Evolutionary conservation across 2,797 vertebrate genomes (phyloP).

Genomic region (Coregonus suidteri): DNA sequence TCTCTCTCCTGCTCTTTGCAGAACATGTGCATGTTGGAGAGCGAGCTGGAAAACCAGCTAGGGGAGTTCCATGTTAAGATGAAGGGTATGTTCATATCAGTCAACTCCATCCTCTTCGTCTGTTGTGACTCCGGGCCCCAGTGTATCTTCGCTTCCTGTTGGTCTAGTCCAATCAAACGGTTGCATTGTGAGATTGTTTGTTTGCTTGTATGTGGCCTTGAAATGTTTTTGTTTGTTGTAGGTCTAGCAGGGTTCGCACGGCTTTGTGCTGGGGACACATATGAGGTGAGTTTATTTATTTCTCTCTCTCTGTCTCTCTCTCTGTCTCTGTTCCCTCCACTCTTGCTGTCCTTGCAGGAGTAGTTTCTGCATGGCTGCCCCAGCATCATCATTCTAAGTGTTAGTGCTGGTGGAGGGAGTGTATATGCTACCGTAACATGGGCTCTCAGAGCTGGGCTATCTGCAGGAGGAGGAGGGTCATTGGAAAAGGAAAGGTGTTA

Average conservation of each 20-base stretch:
- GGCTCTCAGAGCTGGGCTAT: not conserved
- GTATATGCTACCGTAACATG: not conserved
- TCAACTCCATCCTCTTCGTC: not conserved
- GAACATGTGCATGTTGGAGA: constrained; percentile 96
- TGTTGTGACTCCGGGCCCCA: no score
- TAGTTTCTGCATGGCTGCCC: no score
- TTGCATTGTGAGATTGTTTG: not conserved
- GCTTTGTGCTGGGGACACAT: constrained; percentile 94
- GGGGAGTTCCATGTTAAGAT: constrained; percentile 94
- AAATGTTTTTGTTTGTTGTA: constrained; percentile 68
- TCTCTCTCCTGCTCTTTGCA: constrained; percentile 44
- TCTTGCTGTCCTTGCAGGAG: not conserved
- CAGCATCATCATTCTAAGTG: no score
- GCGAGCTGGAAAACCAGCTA: constrained; percentile 90
- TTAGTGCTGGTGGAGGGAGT: not conserved
- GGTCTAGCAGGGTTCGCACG: constrained; percentile 94
- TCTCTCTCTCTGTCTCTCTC: no score
- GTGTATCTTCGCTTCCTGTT: no score
- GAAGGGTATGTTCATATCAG: constrained; percentile 74
- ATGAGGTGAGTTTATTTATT: constrained; percentile 82
- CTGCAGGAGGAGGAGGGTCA: not conserved
- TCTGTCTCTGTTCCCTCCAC: not conserved
- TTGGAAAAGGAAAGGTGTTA: not conserved
- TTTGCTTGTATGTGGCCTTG: not conserved
- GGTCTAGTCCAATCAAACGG: not conserved